Evolutionary conservation across 2,113 vertebrate genomes (phyloP), one percentile per base, ranked within the genome.

Genomic region (Epinephelus fuscoguttatus): DNA sequence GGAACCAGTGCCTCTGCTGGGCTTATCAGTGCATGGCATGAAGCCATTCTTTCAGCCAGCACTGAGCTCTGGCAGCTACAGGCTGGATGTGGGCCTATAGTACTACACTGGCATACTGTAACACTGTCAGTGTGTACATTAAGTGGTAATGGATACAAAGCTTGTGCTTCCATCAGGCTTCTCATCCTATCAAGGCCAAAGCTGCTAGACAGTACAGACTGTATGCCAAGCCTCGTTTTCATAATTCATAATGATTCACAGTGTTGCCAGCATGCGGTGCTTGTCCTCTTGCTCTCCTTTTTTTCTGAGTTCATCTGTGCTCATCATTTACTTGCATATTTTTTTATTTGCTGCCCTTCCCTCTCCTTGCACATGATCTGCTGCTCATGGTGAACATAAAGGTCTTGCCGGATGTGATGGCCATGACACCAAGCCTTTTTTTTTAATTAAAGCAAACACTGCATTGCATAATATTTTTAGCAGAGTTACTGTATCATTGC

Each of bases 231-330:
- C 52, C 80, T 82, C 1, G 3, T 72, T 85, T 70, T 84, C 62
- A 83, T 81, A 61, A 89, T 93, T 89, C 78, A 52, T 73, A 70
- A 84, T 60, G 76, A 88, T 93, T 89, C 78, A 52, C 71, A 69
- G 83, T 60, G 76, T 25, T 72, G 67, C 63, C 79, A 77, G 62
- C 70, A 69, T 59, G 6, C 74, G 78, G 47, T 4, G 10, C 55
- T 73, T 49, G 9, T 78, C 30, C 50, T 72, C 61, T 27, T 49
- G 14, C 53, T 69, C 91, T 92, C 71, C 92, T 88, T 88, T 89
- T 30, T 49, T 8, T 3, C 1, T 30, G 3, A 68, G 49, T 49
- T 87, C 37, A 45, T 78, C 59, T 75, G 23, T 49, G 47, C n/a
- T 63, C n/a, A 50, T 67, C 50, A 50, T 83, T 53, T 74, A 67